Evolutionary conservation across 2,888 invertebrate genomes (phyloP).

Genomic region (Argyra leucocephala): DNA sequence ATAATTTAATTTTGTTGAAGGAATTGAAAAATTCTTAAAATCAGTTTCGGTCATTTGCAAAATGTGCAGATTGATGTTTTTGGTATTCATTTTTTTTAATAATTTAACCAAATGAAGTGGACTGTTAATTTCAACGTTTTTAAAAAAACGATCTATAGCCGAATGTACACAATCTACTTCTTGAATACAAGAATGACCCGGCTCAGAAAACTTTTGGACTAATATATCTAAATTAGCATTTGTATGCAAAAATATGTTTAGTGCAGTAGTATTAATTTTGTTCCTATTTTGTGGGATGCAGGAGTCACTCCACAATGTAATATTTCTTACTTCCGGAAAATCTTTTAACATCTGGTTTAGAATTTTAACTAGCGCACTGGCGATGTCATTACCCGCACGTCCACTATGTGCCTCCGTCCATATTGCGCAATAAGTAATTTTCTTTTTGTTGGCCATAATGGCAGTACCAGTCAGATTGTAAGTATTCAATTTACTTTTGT

Average conservation of each 20-base stretch:
- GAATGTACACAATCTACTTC: constrained; percentile 9
- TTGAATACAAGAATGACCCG: background rate
- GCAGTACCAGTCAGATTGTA: too few species aligned
- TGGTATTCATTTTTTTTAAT: too few species aligned
- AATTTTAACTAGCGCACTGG: background rate
- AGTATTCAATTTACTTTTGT: too few species aligned
- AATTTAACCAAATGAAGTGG: too few species aligned
- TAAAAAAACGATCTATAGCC: constrained; percentile 17
- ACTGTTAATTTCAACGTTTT: constrained; percentile 19
- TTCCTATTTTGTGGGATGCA: constrained; percentile 10
- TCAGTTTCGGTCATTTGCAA: too few species aligned
- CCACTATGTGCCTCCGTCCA: constrained; percentile 9
- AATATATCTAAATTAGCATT: background rate
- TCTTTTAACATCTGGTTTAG: background rate
- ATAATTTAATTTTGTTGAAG: too few species aligned
- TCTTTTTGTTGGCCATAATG: too few species aligned
- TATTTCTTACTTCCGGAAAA: too few species aligned
- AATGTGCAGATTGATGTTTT: too few species aligned
- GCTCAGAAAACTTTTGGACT: constrained; percentile 8
- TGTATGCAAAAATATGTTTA: background rate
- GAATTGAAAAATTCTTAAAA: too few species aligned
- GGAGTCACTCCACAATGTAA: background rate
- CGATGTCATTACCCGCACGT: background rate
- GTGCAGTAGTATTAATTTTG: constrained; percentile 7
- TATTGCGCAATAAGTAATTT: background rate